phyloP scores from a whole-genome alignment of 1,140 invertebrate genomes.

The Schlechtendalia chinensis region DNA sequence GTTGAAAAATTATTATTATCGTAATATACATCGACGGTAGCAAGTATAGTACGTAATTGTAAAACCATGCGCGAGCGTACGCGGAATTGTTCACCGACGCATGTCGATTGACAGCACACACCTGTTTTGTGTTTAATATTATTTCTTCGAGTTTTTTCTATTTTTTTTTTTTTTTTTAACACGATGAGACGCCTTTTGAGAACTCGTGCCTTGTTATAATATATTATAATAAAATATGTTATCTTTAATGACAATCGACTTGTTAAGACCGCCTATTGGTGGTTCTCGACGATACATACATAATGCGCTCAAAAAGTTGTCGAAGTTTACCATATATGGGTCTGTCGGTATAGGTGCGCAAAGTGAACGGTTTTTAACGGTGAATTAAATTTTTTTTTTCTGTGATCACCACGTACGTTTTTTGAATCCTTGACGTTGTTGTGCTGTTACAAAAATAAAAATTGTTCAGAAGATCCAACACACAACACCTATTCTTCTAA shows the following conservation, averaged over 20 bases:
- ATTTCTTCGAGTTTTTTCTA: not conserved
- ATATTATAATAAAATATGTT: not conserved
- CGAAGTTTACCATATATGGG: slow-evolving; percentile 39
- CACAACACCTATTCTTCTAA: slow-evolving; percentile 21
- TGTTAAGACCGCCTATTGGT: slow-evolving; percentile 28
- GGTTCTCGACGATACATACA: not conserved
- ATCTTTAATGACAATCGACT: slow-evolving; percentile 33
- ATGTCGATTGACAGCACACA: slow-evolving; percentile 10
- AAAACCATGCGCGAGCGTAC: not conserved
- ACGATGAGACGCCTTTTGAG: not conserved
- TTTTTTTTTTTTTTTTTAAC: not conserved
- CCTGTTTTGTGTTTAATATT: slow-evolving; percentile 29
- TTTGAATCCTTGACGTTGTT: slow-evolving; percentile 15
- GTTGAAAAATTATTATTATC: slow-evolving; percentile 27
- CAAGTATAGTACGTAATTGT: not conserved
- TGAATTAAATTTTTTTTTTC: not conserved
- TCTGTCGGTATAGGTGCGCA: slow-evolving; percentile 3
- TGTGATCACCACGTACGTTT: not conserved
- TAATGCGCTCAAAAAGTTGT: slow-evolving; percentile 26
- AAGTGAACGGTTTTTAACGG: slow-evolving; percentile 30
- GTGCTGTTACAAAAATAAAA: slow-evolving; percentile 27
- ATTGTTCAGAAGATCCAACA: not conserved
- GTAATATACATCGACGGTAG: not conserved
- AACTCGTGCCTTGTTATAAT: slow-evolving; percentile 10
- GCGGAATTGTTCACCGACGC: slow-evolving; percentile 6